These are phyloP conservation scores for Nibea albiflora DNA, from an alignment of 2,113 vertebrate species.

Conservation along the genomic window DNA sequence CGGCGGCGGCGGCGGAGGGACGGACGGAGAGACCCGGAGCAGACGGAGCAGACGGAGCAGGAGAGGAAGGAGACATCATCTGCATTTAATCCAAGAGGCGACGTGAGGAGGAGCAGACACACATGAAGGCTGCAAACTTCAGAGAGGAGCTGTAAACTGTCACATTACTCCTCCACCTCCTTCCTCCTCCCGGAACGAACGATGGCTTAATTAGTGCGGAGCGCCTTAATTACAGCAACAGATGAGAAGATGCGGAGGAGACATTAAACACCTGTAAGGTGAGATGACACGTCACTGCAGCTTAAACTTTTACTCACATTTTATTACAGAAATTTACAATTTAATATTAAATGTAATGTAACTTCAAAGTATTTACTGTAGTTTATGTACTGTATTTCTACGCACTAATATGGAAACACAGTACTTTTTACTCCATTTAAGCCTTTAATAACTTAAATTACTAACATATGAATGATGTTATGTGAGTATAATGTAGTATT, in stretches of 20 bases:
- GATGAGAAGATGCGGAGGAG: constrained; percentile 12
- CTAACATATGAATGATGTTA: too few species aligned
- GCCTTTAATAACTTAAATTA: too few species aligned
- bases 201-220: constrained; percentile 4
- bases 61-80: too few species aligned
- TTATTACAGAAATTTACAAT: too few species aligned
- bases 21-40: background rate
- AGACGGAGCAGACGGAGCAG: too few species aligned
- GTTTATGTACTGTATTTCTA: background rate
- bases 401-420: background rate
- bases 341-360: too few species aligned
- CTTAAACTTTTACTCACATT: too few species aligned
- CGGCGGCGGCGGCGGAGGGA: background rate
- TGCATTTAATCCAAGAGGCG: background rate
- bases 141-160: constrained; percentile 10
- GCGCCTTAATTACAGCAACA: background rate
- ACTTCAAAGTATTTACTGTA: background rate
- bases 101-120: constrained; percentile 18
- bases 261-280: constrained; percentile 31
- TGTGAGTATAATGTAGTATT: too few species aligned
- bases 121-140: constrained; percentile 53
- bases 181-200: too few species aligned
- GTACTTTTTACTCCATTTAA: background rate
- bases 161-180: accelerated
- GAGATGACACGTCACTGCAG: background rate